phyloP scores from a whole-genome alignment of 2,797 vertebrate species.

The Neoniphon sammara region DNA sequence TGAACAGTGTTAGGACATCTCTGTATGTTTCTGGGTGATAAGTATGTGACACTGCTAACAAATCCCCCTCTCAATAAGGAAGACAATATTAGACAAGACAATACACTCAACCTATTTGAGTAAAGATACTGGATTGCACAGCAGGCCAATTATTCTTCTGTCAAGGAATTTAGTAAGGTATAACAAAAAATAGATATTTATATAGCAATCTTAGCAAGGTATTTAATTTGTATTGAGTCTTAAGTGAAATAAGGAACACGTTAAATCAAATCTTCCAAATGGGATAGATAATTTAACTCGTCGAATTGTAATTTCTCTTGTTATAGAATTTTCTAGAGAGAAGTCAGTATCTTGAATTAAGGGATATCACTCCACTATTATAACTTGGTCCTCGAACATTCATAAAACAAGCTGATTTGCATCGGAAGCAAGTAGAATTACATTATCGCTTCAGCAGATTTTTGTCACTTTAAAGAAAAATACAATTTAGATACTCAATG shows the following conservation, averaged over 20 bases:
- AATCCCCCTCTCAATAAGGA: slow-evolving; percentile 17
- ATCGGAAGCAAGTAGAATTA: neutral
- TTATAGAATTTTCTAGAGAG: too few species aligned
- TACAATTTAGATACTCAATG: neutral
- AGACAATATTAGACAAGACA: neutral
- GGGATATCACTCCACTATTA: too few species aligned
- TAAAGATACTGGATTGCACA: slow-evolving; percentile 10
- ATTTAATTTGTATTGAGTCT: too few species aligned
- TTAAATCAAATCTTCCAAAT: too few species aligned
- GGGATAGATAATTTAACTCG: too few species aligned
- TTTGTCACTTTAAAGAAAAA: neutral
- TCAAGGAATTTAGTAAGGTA: neutral
- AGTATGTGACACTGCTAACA: slow-evolving; percentile 31
- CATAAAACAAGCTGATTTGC: neutral
- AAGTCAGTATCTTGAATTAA: too few species aligned
- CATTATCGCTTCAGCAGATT: neutral
- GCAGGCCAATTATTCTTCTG: slow-evolving; percentile 1
- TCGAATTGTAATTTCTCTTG: too few species aligned
- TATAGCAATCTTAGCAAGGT: too few species aligned
- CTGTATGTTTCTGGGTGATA: slow-evolving; percentile 46
- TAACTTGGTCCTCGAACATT: neutral
- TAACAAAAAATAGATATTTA: too few species aligned
- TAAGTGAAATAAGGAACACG: too few species aligned
- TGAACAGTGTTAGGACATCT: slow-evolving; percentile 40
- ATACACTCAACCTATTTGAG: neutral